Conservation (phyloP, 1,140 invertebrate genomes). For the Onthophagus taurus region DNA sequence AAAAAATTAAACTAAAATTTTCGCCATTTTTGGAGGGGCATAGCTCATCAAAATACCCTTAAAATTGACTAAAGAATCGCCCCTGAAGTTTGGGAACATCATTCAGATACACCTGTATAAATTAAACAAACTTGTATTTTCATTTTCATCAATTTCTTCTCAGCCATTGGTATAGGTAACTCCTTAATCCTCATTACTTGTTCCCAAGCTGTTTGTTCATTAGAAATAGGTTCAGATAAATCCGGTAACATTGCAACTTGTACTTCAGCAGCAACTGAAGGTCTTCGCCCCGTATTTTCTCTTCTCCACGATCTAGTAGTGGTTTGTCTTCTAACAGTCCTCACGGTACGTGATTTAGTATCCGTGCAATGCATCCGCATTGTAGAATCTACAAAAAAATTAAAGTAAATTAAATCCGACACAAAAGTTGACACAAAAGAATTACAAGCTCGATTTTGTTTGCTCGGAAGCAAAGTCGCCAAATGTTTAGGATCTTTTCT, state of each 20-base stretch:
- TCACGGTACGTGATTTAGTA: constrained; percentile 22
- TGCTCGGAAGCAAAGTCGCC: constrained; percentile 65
- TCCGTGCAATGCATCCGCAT: constrained; percentile 40
- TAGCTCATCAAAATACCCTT: too few species aligned
- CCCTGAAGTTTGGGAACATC: too few species aligned
- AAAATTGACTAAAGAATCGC: too few species aligned
- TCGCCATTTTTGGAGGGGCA: too few species aligned
- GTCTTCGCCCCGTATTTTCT: constrained; percentile 51
- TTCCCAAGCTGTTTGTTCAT: constrained; percentile 75
- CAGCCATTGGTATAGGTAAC: constrained; percentile 70
- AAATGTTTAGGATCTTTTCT: constrained; percentile 63
- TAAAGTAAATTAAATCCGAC: not conserved
- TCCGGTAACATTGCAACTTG: constrained; percentile 67
- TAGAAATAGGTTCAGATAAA: constrained; percentile 67
- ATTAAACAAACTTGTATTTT: constrained; percentile 56
- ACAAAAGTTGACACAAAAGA: not conserved
- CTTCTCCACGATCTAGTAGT: constrained; percentile 54
- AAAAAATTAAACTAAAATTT: too few species aligned
- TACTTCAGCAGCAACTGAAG: constrained; percentile 56
- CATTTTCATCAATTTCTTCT: constrained; percentile 68
- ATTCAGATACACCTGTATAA: too few species aligned
- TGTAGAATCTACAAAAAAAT: constrained; percentile 27
- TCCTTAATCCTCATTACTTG: constrained; percentile 78
- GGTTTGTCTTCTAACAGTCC: constrained; percentile 41
- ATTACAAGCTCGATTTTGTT: constrained; percentile 59